Evolutionary conservation across 2,888 invertebrate species (phyloP).

Genomic region (Chymomyza procnemis): DNA sequence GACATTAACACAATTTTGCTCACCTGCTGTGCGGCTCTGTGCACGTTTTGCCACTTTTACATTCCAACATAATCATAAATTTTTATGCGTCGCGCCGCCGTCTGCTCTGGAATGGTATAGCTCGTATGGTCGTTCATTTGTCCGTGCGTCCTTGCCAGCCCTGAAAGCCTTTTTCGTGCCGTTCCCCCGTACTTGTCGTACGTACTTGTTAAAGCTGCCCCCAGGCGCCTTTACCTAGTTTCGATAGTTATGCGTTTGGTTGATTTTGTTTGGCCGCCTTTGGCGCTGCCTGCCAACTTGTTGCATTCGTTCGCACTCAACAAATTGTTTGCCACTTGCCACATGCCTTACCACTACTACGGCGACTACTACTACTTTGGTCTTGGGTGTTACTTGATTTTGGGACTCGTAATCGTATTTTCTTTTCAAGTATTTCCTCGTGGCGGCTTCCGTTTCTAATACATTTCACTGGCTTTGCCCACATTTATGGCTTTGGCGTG

Average conservation of each 20-base stretch:
- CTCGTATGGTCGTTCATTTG: neutral
- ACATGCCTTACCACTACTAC: neutral
- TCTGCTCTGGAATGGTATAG: slow-evolving; percentile 50
- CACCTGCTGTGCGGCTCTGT: slow-evolving; percentile 55
- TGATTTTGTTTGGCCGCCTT: slow-evolving; percentile 18
- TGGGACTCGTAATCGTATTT: slow-evolving; percentile 61
- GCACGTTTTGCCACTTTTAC: slow-evolving; percentile 61
- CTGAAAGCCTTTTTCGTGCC: too few species aligned
- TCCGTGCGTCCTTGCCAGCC: neutral
- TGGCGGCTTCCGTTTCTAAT: slow-evolving; percentile 69
- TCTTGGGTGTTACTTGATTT: neutral
- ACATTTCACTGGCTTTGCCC: slow-evolving; percentile 44
- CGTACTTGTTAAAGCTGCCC: neutral
- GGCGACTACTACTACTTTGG: too few species aligned
- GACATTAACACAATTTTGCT: slow-evolving; percentile 68
- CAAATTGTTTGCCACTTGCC: slow-evolving; percentile 51
- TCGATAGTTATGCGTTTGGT: slow-evolving; percentile 52
- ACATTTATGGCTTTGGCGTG: slow-evolving; percentile 3
- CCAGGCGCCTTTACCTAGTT: slow-evolving; percentile 46
- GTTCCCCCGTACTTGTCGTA: neutral
- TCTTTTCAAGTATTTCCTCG: slow-evolving; percentile 66
- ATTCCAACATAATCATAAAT: slow-evolving; percentile 73
- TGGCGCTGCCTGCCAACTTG: slow-evolving; percentile 39
- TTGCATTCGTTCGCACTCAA: slow-evolving; percentile 53
- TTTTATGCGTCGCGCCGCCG: slow-evolving; percentile 70